These are phyloP conservation scores for Drosophila bipectinata DNA, from an alignment of 1,140 invertebrate species.

Conservation along the genomic window DNA sequence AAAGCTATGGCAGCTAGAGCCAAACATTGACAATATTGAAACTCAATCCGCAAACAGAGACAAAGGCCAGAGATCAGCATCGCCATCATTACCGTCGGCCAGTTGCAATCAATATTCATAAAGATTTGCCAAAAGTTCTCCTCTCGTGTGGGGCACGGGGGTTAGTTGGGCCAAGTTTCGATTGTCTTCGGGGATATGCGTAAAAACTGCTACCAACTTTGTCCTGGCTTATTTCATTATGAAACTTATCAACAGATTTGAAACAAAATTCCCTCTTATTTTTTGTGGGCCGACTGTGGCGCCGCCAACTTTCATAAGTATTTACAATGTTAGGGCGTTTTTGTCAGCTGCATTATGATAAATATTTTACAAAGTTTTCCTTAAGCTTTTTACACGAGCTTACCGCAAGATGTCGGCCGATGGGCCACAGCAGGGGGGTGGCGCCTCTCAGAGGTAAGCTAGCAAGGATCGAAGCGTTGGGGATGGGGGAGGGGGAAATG, in stretches of 20 bases:
- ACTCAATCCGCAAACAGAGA: constrained; percentile 30
- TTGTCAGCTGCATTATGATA: constrained; percentile 59
- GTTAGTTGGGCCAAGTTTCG: constrained; percentile 41
- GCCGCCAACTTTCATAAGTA: constrained; percentile 44
- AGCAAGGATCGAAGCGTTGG: neutral
- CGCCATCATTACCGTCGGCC: neutral
- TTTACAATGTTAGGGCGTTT: constrained; percentile 50
- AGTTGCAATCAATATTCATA: constrained; percentile 51
- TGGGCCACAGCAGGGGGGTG: neutral
- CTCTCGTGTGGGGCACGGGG: neutral
- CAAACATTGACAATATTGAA: constrained; percentile 26
- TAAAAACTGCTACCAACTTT: constrained; percentile 40
- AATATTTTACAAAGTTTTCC: constrained; percentile 58
- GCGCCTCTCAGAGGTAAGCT: neutral
- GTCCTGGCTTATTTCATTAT: constrained; percentile 54
- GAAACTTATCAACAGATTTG: constrained; percentile 56
- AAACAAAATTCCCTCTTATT: constrained; percentile 28
- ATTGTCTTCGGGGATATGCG: constrained; percentile 53
- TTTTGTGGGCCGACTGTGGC: neutral
- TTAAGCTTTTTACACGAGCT: constrained; percentile 62
- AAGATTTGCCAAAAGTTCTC: constrained; percentile 38
- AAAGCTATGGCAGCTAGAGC: neutral
- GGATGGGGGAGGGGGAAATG: neutral
- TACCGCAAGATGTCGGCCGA: constrained; percentile 45
- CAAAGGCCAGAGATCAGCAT: constrained; percentile 31